A percentile compares a stretch with the other conserved stretches of the same genome.
Evolutionary conservation across 2,888 invertebrate species (phyloP).

Genomic region (Scaptodrosophila latifasciaeformis): DNA sequence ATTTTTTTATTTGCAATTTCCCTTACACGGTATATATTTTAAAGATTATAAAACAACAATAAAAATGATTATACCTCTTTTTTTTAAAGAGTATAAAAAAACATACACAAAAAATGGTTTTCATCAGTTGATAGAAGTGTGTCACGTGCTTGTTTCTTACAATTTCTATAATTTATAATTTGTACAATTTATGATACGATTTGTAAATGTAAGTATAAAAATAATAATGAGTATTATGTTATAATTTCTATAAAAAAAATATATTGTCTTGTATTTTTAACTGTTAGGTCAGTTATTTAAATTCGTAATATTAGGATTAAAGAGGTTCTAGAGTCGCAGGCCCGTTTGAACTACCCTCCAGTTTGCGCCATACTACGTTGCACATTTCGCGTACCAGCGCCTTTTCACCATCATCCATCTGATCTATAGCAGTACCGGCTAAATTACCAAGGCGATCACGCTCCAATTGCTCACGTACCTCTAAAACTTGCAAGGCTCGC

Average conservation of each 20-base stretch:
- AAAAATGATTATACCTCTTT: too few species aligned
- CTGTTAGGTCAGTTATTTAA: conserved; percentile 22
- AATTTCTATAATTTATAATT: conserved; percentile 57
- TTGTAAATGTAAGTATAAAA: too few species aligned
- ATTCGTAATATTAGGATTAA: conserved; percentile 43
- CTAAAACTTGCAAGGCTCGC: conserved; percentile 92
- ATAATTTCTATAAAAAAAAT: too few species aligned
- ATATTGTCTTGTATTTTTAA: too few species aligned
- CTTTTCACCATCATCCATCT: conserved; percentile 90
- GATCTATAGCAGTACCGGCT: conserved; percentile 75
- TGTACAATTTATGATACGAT: conserved; percentile 58
- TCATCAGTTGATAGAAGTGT: too few species aligned
- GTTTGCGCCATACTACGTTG: conserved; percentile 94
- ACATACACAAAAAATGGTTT: background rate
- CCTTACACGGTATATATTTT: conserved; percentile 20
- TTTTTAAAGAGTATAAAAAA: too few species aligned
- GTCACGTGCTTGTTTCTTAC: too few species aligned
- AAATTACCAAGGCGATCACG: conserved; percentile 78
- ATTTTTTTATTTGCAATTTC: conserved; percentile 22
- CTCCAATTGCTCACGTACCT: conserved; percentile 91
- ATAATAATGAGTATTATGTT: too few species aligned
- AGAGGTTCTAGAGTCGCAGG: conserved; percentile 69
- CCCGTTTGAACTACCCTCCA: conserved; percentile 86
- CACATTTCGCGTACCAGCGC: conserved; percentile 96
- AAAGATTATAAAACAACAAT: conserved; percentile 40